Conservation (phyloP, 2,113 vertebrate species). For the Centrocercus urophasianus region DNA sequence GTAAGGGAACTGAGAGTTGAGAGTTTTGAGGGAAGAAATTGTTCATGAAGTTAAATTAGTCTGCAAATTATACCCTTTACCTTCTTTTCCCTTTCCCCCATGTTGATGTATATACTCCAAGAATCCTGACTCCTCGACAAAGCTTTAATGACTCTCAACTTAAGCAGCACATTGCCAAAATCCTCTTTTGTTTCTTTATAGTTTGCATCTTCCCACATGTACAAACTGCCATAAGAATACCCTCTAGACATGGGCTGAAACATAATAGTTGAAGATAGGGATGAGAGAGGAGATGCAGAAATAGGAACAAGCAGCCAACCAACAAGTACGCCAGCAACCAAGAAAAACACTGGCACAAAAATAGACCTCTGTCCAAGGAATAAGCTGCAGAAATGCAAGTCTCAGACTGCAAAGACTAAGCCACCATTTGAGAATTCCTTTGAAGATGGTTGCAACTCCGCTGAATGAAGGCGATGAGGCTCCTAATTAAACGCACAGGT, state of each 20-base stretch:
- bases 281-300: neutral
- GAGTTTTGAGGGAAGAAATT: neutral
- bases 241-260: neutral
- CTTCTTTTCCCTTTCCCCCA: neutral
- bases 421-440: neutral
- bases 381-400: neutral
- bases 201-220: slow-evolving; percentile 1
- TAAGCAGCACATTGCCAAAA: neutral
- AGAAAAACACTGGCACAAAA: neutral
- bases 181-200: slow-evolving; percentile 2
- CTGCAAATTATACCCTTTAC: neutral
- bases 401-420: neutral
- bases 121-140: neutral
- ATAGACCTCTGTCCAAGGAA: neutral
- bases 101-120: neutral
- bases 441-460: neutral
- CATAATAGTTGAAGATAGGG: neutral
- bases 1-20: fast-evolving
- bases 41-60: neutral
- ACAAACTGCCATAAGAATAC: neutral
- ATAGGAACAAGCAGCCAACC: neutral
- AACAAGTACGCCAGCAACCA: neutral
- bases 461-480: neutral
- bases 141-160: neutral
- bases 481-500: neutral